These are phyloP conservation scores for Corbicula japonica DNA, from an alignment of 2,888 invertebrate genomes.

Conservation along the genomic window DNA sequence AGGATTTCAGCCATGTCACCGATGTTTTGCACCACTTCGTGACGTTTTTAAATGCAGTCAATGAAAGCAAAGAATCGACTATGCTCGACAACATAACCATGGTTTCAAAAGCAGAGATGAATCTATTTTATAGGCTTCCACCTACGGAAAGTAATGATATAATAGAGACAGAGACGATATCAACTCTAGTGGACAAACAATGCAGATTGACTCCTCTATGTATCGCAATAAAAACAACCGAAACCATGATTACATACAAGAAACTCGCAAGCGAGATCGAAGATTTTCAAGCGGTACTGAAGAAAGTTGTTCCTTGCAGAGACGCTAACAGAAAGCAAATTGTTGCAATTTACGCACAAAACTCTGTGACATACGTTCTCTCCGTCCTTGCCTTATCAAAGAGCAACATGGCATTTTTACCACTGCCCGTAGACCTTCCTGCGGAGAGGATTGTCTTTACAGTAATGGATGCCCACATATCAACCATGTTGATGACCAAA, in stretches of 20 bases:
- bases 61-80: background rate
- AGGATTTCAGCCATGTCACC: constrained; percentile 66
- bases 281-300: constrained; percentile 39
- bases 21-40: constrained; percentile 72
- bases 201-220: constrained; percentile 52
- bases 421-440: constrained; percentile 76
- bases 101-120: constrained; percentile 65
- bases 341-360: constrained; percentile 71
- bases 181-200: constrained; percentile 55
- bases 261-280: constrained; percentile 51
- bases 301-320: background rate
- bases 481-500: constrained; percentile 61
- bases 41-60: constrained; percentile 67
- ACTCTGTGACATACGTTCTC: constrained; percentile 70
- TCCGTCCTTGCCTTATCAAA: constrained; percentile 86
- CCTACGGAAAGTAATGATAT: background rate
- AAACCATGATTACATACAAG: constrained; percentile 55
- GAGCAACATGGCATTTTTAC: constrained; percentile 73
- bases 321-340: constrained; percentile 34
- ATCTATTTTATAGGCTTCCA: constrained; percentile 51
- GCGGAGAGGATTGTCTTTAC: constrained; percentile 73
- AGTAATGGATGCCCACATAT: constrained; percentile 70
- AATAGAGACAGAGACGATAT: constrained; percentile 21
- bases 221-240: constrained; percentile 67
- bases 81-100: constrained; percentile 60